Percentiles rank a stretch among this genome's conserved stretches.
These are phyloP conservation scores for Ophion costatus DNA, from an alignment of 2,888 invertebrate genomes.

Conservation along the genomic window DNA sequence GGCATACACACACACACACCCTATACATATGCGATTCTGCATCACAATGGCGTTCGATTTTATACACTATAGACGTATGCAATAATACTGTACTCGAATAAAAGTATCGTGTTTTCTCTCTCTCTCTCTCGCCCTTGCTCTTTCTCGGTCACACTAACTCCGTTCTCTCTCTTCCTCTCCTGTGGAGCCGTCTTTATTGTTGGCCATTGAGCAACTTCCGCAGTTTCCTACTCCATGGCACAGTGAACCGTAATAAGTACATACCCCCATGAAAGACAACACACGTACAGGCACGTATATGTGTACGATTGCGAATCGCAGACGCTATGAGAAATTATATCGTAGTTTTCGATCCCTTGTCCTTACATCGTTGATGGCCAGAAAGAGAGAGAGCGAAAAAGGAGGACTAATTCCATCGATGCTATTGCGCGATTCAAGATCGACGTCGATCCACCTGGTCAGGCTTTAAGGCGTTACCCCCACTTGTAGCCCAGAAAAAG, in stretches of 20 bases:
- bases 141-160: not conserved
- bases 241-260: constrained; percentile 57
- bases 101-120: not conserved
- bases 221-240: constrained; percentile 52
- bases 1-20: not conserved
- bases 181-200: constrained; percentile 51
- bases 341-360: not conserved
- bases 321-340: constrained; percentile 54
- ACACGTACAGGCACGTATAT: constrained; percentile 13
- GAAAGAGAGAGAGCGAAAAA: constrained; percentile 15
- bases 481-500: no score
- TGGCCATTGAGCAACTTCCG: constrained; percentile 65
- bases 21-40: not conserved
- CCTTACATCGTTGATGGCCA: not conserved
- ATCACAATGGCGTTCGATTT: not conserved
- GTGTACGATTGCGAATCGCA: constrained; percentile 28
- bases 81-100: constrained; percentile 41
- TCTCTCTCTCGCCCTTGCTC: not conserved
- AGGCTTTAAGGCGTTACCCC: not conserved
- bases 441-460: constrained; percentile 41
- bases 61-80: constrained; percentile 1
- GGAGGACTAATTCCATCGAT: constrained; percentile 24
- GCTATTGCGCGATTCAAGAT: constrained; percentile 33
- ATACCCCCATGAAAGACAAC: constrained; percentile 22
- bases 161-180: not conserved